Percentiles rank a stretch among this genome's conserved stretches.
phyloP scores from a whole-genome alignment of 2,113 vertebrate species.

The Phyllostomus hastatus region DNA sequence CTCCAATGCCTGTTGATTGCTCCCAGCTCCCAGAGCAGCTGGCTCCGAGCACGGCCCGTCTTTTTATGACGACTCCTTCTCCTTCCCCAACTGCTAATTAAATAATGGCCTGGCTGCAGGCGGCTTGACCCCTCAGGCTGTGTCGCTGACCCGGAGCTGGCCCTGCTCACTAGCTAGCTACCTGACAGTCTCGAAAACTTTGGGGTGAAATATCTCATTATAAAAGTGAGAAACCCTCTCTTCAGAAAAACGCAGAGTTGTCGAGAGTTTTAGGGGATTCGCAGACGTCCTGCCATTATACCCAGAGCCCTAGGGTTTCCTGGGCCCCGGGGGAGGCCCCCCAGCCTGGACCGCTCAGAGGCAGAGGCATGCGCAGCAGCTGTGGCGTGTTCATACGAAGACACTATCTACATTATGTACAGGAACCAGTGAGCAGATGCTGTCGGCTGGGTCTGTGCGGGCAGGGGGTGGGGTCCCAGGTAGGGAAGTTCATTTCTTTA shows the following conservation, averaged over 20 bases:
- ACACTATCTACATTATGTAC: not conserved
- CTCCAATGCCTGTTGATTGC: not conserved
- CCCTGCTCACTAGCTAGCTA: not conserved
- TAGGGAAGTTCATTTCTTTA: not conserved
- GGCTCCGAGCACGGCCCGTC: not conserved
- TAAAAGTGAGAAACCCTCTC: not conserved
- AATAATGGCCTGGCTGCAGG: not conserved
- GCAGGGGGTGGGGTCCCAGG: not conserved
- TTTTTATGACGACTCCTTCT: constrained; percentile 16
- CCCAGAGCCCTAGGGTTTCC: not conserved
- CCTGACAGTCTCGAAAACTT: not conserved
- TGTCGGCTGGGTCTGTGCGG: not conserved
- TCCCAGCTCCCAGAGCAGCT: not conserved
- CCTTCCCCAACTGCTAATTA: constrained; percentile 15
- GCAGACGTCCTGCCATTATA: not conserved
- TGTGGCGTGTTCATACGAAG: fast-evolving
- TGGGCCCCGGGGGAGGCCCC: not conserved
- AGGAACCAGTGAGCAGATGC: not conserved
- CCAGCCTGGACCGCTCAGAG: not conserved
- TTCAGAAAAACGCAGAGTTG: not conserved
- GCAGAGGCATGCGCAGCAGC: not conserved
- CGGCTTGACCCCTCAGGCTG: not conserved
- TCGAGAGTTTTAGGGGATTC: not conserved
- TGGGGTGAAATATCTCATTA: not conserved
- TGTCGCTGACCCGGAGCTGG: not conserved